Evolutionary conservation across 2,888 invertebrate species (phyloP).

Genomic region (Apotomis betuletana): DNA sequence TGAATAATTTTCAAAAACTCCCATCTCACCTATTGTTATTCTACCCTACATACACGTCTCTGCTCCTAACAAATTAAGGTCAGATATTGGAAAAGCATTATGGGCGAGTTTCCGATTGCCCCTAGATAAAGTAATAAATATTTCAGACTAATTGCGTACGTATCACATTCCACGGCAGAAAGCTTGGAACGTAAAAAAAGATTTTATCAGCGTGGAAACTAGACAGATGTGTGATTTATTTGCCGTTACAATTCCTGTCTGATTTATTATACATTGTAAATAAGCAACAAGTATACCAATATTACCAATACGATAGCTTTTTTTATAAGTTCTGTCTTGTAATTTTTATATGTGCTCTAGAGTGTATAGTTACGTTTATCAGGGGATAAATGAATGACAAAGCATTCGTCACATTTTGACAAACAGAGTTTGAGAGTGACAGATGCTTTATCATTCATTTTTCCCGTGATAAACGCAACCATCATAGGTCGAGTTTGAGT

Average conservation of each 20-base stretch:
- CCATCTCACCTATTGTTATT: neutral
- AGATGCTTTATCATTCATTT: too few relatives aligned
- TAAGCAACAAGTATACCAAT: constrained; percentile 14
- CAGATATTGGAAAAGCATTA: constrained; percentile 10
- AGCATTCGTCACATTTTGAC: too few relatives aligned
- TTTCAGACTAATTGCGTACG: constrained; percentile 29
- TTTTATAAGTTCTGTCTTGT: too few relatives aligned
- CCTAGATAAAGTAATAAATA: constrained; percentile 32
- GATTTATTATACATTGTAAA: constrained; percentile 26
- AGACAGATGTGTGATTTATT: constrained; percentile 55
- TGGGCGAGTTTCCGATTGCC: constrained; percentile 7
- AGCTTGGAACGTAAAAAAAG: constrained; percentile 47
- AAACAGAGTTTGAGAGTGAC: too few relatives aligned
- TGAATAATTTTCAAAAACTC: neutral
- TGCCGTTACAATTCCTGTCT: constrained; percentile 28
- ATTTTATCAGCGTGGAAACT: constrained; percentile 59
- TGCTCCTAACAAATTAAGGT: neutral
- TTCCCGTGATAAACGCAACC: too few relatives aligned
- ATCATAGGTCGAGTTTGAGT: too few relatives aligned
- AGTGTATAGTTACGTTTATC: too few relatives aligned
- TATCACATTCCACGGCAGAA: constrained; percentile 32
- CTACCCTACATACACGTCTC: neutral
- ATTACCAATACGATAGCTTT: neutral
- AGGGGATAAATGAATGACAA: too few relatives aligned
- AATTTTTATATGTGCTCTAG: neutral